Evolutionary conservation across 1,140 invertebrate genomes (phyloP), one percentile per base, ranked within the genome.

Genomic region (Heliothis subflexa): DNA sequence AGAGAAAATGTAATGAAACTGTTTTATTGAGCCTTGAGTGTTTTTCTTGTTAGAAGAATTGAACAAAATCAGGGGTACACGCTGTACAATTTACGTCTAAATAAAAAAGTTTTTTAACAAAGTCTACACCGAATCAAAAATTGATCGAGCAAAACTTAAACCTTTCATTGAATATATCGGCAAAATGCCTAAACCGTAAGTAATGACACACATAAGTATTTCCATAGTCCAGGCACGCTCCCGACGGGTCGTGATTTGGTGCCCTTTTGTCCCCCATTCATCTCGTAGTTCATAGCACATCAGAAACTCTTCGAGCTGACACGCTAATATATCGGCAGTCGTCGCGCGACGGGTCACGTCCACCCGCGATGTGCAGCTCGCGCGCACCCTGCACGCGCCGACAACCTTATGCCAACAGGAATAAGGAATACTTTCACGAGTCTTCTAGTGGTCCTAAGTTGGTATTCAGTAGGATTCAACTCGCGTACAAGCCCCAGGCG

Each of bases 401-500:
- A 14, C 47, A 21, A 61, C 55, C 55, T 25, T 73, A 54, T 2
- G 0, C 5, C 0, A 4, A 10, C 16, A 25, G 13, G 25, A 28
- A 71, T 78, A 78, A 59, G 25, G 64, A 11, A 5, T 1, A 21
- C 5, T 78, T 49, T 78, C 11, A 21, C 50, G 18, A 47, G 28
- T n/a, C 45, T 61, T 57, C n/a, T 1, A 11, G n/a, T 12, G 0
- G 2, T 12, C 12, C n/a, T 64, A 54, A 76, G 10, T 16, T 52
- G 16, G 73, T 59, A 12, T 18, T 18, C 0, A 28, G 21, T 78
- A 9, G 71, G 45, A 82, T 79, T 82, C 77, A 79, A 62, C 33
- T 52, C 78, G 57, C 81, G 81, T 79, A 73, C 57, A 21, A 55
- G 59, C 79, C 70, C 45, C 49, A 57, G 78, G 57, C 72, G 81